Base-by-base conservation (phyloP, 2,113 vertebrate genomes). In the Erythrolamprus reginae region DNA sequence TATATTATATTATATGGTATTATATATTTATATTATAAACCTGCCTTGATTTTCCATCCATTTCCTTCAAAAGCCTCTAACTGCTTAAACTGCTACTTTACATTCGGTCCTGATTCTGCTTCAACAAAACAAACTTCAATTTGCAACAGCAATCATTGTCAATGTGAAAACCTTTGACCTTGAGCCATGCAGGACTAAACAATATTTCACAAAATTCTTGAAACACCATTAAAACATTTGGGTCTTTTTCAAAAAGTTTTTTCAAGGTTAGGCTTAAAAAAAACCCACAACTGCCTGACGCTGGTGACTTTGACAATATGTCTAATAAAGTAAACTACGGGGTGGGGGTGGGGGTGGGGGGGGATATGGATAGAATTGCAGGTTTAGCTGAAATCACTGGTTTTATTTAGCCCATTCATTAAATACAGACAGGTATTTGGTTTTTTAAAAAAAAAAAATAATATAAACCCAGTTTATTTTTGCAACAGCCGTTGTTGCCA, bases 401-500 rank as follows among this genome's bases (percentile, higher is more conserved):
- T 94, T 94, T 4, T 61, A 58, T 88, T 33, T 48, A 93, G 93
- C 82, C 88, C 88, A 92, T 94, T 85, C 90, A 93, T 92, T 93
- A 90, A 94, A 93, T 26, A 51, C 38, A 12, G 52, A 90, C 86
- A 4, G 1, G 82, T 88, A 84, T 89, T 90, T n/a, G 28, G 93
- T 88, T 91, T 88, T n/a, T 70, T 17, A 52, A 52, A n/a, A n/a
- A 17, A 52, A 52, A 52, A n/a, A n/a, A 17, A 77, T 87, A 88
- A 91, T 93, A 90, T 92, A 94, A 87, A 93, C 93, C 91, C n/a
- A 53, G 93, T 94, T 95, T 94, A 92, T 93, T 95, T 77, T 95
- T 90, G 91, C 28, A 0, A 90, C 83, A 92, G 86, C 86, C 87
- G 91, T 89, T 85, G 91, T 89, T 85, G 92, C 93, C 95, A 92